phyloP scores from a whole-genome alignment of 2,888 invertebrate species.

The Synanthedon andrenaeformis region DNA sequence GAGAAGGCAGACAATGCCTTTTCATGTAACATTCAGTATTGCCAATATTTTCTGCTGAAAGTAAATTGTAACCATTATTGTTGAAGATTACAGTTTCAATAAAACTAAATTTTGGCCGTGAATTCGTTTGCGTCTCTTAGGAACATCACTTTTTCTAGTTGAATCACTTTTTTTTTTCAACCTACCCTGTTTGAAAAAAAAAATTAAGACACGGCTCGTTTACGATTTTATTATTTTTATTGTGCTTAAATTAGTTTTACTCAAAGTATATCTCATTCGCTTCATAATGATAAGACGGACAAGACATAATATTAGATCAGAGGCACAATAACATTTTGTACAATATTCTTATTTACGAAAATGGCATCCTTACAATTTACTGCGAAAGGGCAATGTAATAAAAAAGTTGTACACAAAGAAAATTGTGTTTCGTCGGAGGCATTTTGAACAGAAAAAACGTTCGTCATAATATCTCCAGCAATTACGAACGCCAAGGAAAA shows the following conservation, averaged over 20 bases:
- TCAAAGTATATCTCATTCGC: neutral
- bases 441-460: conserved; percentile 13
- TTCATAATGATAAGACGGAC: neutral
- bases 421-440: conserved; percentile 23
- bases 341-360: neutral
- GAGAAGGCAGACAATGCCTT: neutral
- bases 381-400: conserved; percentile 15
- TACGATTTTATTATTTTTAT: neutral
- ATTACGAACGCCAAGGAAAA: conserved; percentile 15
- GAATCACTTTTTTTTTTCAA: too few relatives aligned
- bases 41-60: too few relatives aligned
- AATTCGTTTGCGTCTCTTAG: too few relatives aligned
- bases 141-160: too few relatives aligned
- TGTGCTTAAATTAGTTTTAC: neutral
- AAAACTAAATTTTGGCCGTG: too few relatives aligned
- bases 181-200: too few relatives aligned
- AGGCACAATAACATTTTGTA: neutral
- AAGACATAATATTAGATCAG: neutral
- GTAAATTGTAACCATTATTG: too few relatives aligned
- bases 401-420: conserved; percentile 28
- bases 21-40: neutral
- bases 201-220: too few relatives aligned
- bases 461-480: conserved; percentile 22
- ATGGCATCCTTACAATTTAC: neutral
- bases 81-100: too few relatives aligned